Evolutionary conservation across 2,797 vertebrate species (phyloP), one percentile per base, ranked within the genome.

Genomic region (Onychomys leucogaster): DNA sequence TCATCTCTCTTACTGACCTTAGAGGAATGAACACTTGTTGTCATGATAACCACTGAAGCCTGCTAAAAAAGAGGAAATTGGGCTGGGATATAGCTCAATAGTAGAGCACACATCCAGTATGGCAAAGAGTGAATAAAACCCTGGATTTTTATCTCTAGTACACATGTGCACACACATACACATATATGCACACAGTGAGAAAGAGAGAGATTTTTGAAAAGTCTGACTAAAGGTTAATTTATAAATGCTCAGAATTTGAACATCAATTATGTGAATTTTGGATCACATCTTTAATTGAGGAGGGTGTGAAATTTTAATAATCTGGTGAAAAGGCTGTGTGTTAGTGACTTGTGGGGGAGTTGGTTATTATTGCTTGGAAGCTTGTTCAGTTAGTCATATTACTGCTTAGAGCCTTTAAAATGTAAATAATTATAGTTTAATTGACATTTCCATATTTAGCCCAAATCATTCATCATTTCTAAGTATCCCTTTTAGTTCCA

Each of bases 381-480:
- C 92, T 91, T 92, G n/a, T 78, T 93, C 49, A 2, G 63, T 92
- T 90, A 86, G 49, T 91, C 49, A 76, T 63, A 82, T 96, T 59
- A 80, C 46, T 41, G 7, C 63, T 96, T 92, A 17, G 73, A 89
- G 77, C 52, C 49, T 93, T 94, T 77, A 29, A 89, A 91, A 46
- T 75, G 41, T 77, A 92, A 97, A 97, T 95, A 96, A 94, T 89
- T 90, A 88, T 29, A 46, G 49, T 52, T 91, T 93, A 94, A 85
- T 91, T 95, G 78, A 80, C 78, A 96, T 89, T 87, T 65, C 55
- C 49, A 65, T 59, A 61, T 90, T 95, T 91, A 55, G n/a, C 80
- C 43, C 59, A n/a, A 91, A 71, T 59, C 37, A 85, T 73, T 85
- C 34, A 75, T 91, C 61, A 84, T 90, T 85, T 77, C 91, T 69